Base-by-base conservation (phyloP, 2,113 vertebrate species). In the Atherinomorus stipes region DNA sequence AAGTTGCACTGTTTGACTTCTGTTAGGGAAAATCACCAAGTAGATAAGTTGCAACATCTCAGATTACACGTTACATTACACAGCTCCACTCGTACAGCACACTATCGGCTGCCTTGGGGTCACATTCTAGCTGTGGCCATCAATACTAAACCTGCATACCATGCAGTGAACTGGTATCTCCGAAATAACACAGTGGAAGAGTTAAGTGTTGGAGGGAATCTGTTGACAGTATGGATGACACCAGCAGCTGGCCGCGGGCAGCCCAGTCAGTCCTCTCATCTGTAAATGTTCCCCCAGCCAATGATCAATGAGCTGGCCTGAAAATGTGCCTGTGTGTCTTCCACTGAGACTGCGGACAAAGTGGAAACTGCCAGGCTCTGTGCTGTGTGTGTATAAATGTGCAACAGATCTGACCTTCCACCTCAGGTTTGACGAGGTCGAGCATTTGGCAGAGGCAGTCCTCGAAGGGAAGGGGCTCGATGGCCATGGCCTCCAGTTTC, bases 401-500 rank as follows among this genome's bases (percentile, higher is more conserved):
- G 59, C 67, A 84, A 74, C 26, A 16, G 25, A 22, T 34, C 89
- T 80, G 89, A 97, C 97, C 96, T 95, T 96, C 89, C 22, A 74
- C 81, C 60, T 94, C 93, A 2, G 98, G 97, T 78, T 94, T 95
- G 63, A 99, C 96, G 1, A 98, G 95, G 90, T 99, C 98, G 21
- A 99, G 93, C 96, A 99, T 97, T 92, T 99, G 97, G 92, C 98
- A 98, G 16, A 98, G 94, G 74, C 96, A 98, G 91, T 99, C 98
- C 90, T 96, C 94, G 80, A 99, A 99, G 40, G 97, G 96, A 78
- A 99, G 92, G 2, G 97, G 95, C 87, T 98, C 98, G 50, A 99
- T 95, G 31, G 93, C 95, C 95, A 97, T 95, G 71, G 93, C 89
- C 66, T 96, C 95, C 88, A 99, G 91, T 82, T 96, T 95, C 73